Evolutionary conservation across 1,140 invertebrate genomes (phyloP).

Genomic region (Paralvinella palmiformis): DNA sequence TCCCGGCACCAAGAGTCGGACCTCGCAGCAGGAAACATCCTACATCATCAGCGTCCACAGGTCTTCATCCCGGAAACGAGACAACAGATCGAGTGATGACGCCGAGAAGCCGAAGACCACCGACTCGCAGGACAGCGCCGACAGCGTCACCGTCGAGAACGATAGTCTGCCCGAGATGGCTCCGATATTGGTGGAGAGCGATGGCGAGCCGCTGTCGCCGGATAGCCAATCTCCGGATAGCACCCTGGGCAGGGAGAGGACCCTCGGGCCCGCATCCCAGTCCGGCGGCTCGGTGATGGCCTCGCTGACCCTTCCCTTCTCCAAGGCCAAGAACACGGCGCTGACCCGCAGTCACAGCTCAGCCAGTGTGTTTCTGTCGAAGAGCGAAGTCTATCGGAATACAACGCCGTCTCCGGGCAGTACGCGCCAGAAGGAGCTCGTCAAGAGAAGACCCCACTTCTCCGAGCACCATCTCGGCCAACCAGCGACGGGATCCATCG

Average conservation of each 20-base stretch:
- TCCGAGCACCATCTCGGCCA: slow-evolving; percentile 2
- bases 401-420: too few species aligned
- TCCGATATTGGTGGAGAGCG: too few species aligned
- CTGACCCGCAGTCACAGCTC: neutral
- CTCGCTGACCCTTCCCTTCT: slow-evolving; percentile 9
- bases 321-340: neutral
- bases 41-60: too few species aligned
- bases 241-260: neutral
- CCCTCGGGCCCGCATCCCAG: neutral
- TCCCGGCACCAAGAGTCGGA: neutral
- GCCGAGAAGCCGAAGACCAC: too few species aligned
- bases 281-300: neutral
- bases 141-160: too few species aligned
- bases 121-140: too few species aligned
- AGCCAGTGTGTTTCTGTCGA: neutral
- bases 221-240: slow-evolving; percentile 2
- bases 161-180: too few species aligned
- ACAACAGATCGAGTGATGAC: too few species aligned
- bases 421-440: neutral
- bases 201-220: neutral
- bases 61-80: too few species aligned
- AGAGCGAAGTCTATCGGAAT: neutral
- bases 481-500: neutral
- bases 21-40: neutral
- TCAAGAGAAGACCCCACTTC: neutral